Base-by-base conservation (phyloP, 1,140 invertebrate species). In the Zaprionus ornatus region DNA sequence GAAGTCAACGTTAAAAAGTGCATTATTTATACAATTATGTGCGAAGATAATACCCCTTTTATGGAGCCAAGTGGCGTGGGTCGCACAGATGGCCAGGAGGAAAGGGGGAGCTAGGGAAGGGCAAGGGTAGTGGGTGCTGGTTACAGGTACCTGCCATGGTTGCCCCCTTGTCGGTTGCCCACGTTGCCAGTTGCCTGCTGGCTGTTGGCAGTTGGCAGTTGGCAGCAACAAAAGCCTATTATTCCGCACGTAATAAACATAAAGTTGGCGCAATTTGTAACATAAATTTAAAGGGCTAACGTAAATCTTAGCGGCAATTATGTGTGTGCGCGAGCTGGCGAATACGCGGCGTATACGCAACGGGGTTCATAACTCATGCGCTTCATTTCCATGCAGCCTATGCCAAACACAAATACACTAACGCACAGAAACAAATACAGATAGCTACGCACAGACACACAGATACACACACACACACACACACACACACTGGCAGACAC, bases 181-280 rank as follows among this genome's bases (percentile, higher is more conserved):
- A 9, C 37, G n/a, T 56, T 63, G 27, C 54, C 73, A 35, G 56
- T 37, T 63, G 59, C 48, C 56, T 56, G 66, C 32, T 71, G 55
- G 29, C 60, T 56, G 68, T 45, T 72, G 40, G 61, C 50, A 21
- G 67, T 63, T 70, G 73, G 52, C 61, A 64, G 72, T 73, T 77
- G 77, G 74, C 66, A 71, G 48, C 76, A 79, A 81, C 79, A 81
- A 79, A 80, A 82, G 80, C 81, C 80, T 82, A 82, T 84, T 84
- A 84, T 83, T 85, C 78, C 78, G 81, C 82, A 85, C 82, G 82
- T 85, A 85, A 85, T 85, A 85, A 84, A 84, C 82, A 85, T 85
- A 85, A 84, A 85, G 81, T 75, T 84, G 74, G 78, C 74, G 77
- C 78, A 80, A 84, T 85, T 85, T 84, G 78, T 79, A 85, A 78